Conservation (phyloP, 2,888 invertebrate species). For the Rugalucina vietnamica region DNA sequence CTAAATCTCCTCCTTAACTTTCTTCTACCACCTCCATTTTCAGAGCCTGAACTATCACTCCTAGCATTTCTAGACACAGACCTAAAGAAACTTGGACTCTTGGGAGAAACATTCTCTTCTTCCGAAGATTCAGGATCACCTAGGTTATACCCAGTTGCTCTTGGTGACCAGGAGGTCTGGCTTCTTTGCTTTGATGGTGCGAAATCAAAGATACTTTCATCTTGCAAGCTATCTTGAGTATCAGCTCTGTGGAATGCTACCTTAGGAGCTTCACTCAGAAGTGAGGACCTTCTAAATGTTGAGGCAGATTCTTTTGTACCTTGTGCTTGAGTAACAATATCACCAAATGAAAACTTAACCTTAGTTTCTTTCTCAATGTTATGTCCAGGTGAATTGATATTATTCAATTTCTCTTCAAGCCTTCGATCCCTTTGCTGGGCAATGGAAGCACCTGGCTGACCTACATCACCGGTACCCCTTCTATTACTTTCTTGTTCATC, state of each 20-base stretch:
- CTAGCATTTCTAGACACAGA: not conserved
- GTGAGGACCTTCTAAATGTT: not conserved
- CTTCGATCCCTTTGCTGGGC: not conserved
- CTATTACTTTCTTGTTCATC: too few species aligned
- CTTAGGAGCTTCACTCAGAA: not conserved
- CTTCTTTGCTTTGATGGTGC: not conserved
- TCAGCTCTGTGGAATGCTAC: not conserved
- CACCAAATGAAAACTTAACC: constrained; percentile 24
- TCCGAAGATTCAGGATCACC: not conserved
- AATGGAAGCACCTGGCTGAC: too few species aligned
- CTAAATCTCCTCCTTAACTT: not conserved
- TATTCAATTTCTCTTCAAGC: constrained; percentile 41
- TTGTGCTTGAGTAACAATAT: not conserved
- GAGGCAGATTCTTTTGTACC: not conserved
- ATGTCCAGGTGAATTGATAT: constrained; percentile 29
- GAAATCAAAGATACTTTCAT: not conserved
- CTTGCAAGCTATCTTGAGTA: not conserved
- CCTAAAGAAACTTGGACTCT: not conserved
- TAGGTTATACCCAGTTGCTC: not conserved
- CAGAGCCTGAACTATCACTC: not conserved
- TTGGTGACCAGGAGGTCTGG: not conserved
- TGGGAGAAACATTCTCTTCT: constrained; percentile 1
- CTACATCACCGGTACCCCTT: too few species aligned
- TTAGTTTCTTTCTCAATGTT: constrained; percentile 30
- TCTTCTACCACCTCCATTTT: not conserved